These are phyloP conservation scores for Ephialtes manifestator DNA, from an alignment of 2,888 invertebrate genomes.

Conservation along the genomic window DNA sequence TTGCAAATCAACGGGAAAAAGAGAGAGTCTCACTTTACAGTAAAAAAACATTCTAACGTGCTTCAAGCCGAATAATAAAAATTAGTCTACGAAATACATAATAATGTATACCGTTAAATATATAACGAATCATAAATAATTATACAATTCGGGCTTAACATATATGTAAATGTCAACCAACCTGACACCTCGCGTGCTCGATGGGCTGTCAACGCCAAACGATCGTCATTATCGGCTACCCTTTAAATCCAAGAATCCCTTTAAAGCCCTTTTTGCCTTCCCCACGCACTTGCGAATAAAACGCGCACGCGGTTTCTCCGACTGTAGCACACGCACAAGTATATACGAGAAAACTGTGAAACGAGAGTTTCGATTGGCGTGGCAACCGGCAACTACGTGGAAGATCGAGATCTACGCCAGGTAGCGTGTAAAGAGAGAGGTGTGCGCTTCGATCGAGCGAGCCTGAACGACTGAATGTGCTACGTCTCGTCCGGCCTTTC, in stretches of 20 bases:
- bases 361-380: conserved; percentile 6
- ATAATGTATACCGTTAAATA: too few species aligned
- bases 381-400: conserved; percentile 9
- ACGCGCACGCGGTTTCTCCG: neutral
- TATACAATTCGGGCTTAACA: neutral
- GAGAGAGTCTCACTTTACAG: too few species aligned
- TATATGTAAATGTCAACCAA: conserved; percentile 21
- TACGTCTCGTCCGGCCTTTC: conserved; percentile 71
- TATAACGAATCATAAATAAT: neutral
- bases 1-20: too few species aligned
- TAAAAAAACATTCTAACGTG: neutral
- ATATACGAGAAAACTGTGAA: neutral
- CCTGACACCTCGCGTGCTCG: conserved; percentile 56
- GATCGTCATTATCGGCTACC: conserved; percentile 41
- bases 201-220: conserved; percentile 50
- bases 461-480: conserved; percentile 80
- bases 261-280: neutral
- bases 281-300: neutral
- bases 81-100: neutral
- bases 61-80: neutral
- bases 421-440: conserved; percentile 25
- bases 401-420: conserved; percentile 15
- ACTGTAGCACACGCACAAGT: neutral
- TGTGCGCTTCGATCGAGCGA: conserved; percentile 78
- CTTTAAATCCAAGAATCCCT: conserved; percentile 23